phyloP scores from a whole-genome alignment of 1,140 invertebrate species.

The Acromyrmex charruanus region DNA sequence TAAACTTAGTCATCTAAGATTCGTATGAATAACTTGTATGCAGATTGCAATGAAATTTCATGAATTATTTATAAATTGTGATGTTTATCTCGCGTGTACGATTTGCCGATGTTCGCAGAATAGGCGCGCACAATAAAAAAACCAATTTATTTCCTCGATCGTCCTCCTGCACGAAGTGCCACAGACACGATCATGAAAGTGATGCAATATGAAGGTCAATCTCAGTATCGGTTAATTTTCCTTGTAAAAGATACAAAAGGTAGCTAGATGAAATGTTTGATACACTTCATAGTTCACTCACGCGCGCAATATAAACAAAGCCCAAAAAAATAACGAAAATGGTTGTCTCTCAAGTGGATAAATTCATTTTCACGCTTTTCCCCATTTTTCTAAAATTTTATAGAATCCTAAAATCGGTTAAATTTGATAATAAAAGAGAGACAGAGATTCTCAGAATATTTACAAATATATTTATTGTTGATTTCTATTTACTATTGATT shows the following conservation, averaged over 20 bases:
- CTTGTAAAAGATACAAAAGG: constrained; percentile 56
- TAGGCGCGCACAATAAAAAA: neutral
- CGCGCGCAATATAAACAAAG: constrained; percentile 43
- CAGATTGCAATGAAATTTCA: neutral
- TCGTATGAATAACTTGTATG: neutral
- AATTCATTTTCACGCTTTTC: constrained; percentile 24
- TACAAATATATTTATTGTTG: neutral
- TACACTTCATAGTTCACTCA: neutral
- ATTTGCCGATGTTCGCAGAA: neutral
- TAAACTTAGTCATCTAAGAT: neutral
- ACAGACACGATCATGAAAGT: constrained; percentile 17
- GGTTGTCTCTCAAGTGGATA: constrained; percentile 35
- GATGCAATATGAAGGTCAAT: constrained; percentile 1
- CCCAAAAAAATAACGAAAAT: constrained; percentile 32
- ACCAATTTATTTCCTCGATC: constrained; percentile 19
- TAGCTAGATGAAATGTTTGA: constrained; percentile 34
- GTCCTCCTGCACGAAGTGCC: constrained; percentile 22
- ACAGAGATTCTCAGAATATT: neutral
- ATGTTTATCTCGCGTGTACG: neutral
- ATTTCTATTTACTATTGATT: neutral
- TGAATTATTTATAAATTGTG: neutral
- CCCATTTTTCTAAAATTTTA: constrained; percentile 24
- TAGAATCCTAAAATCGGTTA: constrained; percentile 14
- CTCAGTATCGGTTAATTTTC: constrained; percentile 14
- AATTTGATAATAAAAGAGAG: neutral